These are phyloP conservation scores for Meles meles DNA, from an alignment of 2,113 vertebrate species.

Conservation along the genomic window DNA sequence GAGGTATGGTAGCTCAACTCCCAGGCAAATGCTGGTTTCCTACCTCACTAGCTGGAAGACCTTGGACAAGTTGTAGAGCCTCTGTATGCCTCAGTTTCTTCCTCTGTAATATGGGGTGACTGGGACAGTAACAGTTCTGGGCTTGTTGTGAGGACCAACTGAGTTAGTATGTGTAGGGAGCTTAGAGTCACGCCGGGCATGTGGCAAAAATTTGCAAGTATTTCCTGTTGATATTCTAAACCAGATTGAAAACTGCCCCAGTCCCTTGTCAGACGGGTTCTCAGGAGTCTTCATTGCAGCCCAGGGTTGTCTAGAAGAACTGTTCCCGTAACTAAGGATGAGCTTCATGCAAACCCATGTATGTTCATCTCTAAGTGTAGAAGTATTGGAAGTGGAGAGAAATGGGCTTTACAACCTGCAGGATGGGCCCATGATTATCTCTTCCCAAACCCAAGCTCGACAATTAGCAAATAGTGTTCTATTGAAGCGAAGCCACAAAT, in stretches of 20 bases:
- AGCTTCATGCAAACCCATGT: background rate
- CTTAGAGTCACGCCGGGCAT: background rate
- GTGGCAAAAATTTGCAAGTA: background rate
- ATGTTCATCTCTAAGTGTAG: background rate
- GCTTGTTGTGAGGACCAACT: background rate
- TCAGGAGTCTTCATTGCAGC: background rate
- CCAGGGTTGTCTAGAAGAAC: background rate
- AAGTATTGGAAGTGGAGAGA: background rate
- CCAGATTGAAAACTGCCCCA: background rate
- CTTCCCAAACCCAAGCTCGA: background rate
- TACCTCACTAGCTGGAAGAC: background rate
- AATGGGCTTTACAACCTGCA: background rate
- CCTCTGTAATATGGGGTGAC: background rate
- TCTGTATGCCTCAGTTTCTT: background rate
- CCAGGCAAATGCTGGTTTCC: background rate
- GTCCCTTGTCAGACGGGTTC: background rate
- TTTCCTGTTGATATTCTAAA: background rate
- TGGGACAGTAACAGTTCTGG: background rate
- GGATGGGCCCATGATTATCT: background rate
- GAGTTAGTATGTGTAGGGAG: background rate
- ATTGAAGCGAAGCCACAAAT: background rate
- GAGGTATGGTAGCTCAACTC: background rate
- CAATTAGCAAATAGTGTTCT: background rate
- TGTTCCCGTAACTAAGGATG: background rate
- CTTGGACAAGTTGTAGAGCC: background rate